These are phyloP conservation scores for Rhagophthalmus giganteus DNA, from an alignment of 2,888 invertebrate genomes.

Conservation along the genomic window DNA sequence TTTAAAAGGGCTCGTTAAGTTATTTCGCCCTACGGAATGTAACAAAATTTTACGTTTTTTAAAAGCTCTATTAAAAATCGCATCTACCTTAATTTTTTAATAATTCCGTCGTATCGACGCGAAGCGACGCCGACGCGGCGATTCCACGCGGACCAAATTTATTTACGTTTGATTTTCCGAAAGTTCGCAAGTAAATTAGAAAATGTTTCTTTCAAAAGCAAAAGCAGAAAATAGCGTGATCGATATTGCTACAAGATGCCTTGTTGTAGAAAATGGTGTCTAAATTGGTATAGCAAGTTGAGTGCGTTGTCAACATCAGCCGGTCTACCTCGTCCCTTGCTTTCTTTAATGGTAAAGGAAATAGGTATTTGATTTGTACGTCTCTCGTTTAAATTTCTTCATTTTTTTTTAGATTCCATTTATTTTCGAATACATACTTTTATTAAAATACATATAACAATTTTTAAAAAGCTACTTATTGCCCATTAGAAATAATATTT, in stretches of 20 bases:
- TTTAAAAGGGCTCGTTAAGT: too few species aligned
- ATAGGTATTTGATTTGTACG: constrained; percentile 1
- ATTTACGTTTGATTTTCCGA: constrained; percentile 1
- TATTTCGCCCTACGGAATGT: too few species aligned
- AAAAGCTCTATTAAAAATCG: too few species aligned
- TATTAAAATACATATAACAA: background rate
- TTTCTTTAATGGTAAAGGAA: background rate
- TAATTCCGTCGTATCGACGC: too few species aligned
- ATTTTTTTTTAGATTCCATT: background rate
- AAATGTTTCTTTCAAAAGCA: background rate
- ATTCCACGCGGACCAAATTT: constrained; percentile 1
- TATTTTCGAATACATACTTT: background rate
- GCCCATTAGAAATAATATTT: too few species aligned
- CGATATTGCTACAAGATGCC: constrained; percentile 7
- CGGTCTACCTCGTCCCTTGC: constrained; percentile 1
- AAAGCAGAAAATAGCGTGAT: constrained; percentile 1
- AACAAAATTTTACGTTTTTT: too few species aligned
- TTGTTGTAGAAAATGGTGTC: constrained; percentile 6
- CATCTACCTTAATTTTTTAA: too few species aligned
- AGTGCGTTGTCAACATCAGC: constrained; percentile 6
- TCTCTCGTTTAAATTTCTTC: background rate
- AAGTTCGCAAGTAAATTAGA: constrained; percentile 2
- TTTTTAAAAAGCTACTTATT: too few species aligned
- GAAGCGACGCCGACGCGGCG: background rate
- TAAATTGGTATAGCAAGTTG: constrained; percentile 6